Base-by-base conservation (phyloP, 2,797 vertebrate species). In the Chelidonichthys spinosus region DNA sequence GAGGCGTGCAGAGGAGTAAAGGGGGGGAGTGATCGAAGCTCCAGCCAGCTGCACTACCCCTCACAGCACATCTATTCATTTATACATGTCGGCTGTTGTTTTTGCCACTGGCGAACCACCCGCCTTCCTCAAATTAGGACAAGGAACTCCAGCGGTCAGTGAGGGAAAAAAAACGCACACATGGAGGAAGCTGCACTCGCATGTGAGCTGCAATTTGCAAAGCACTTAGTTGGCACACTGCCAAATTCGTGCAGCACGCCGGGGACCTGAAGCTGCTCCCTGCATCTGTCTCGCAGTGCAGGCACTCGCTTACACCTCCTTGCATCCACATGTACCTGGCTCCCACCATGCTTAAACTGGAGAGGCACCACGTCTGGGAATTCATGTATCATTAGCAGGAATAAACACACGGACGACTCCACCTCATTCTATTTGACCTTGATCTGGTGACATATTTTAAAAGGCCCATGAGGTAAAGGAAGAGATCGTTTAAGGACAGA, bases 1-100 rank as follows among this genome's bases (percentile, higher is more conserved):
- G 18, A 49, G 74, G 77, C 11, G 35, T 63, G 82, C 71, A 70
- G 73, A 66, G 81, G 66, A 72, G 67, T 44, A n/a, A 62, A 64
- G 81, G 83, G n/a, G 64, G 67, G 81, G 83, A 17, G 79, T 78
- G 82, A 89, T 89, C 5, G 85, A 89, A 85, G 65, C 72, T 70
- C 72, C 11, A 5, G 73, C 65, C 87, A 80, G 85, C 82, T 88
- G 85, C 87, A 70, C 71, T 71, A 25, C 75, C 37, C 71, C 46
- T 52, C 82, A 13, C 76, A 63, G 73, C 50, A 75, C 85, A 46
- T 25, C 0, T 70, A 76, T 81, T 81, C 36, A 88, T 85, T 74
- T 71, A 74, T 63, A 81, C 74, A 79, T 86, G 84, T 76, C 64
- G 59, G 47, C 72, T 82, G 78, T 80, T 89, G 87, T 83, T 81